These are phyloP conservation scores for Spondyliosoma cantharus DNA, from an alignment of 2,797 vertebrate genomes.

Conservation along the genomic window DNA sequence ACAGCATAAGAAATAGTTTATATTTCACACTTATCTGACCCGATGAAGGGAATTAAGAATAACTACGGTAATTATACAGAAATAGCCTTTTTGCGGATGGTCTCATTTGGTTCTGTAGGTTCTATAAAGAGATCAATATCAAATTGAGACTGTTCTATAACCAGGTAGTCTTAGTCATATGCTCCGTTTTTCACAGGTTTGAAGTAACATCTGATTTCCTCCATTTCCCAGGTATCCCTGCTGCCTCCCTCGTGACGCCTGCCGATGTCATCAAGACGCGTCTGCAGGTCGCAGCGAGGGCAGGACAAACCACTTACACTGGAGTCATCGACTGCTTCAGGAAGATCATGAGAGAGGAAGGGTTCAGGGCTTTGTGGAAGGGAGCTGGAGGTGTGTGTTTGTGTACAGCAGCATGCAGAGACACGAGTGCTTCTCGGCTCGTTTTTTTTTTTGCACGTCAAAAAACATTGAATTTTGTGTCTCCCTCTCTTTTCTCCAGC, in stretches of 20 bases:
- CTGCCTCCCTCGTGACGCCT: conserved; percentile 97
- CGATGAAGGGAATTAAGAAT: too few species aligned
- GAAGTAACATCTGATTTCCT: neutral
- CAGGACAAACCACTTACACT: conserved; percentile 93
- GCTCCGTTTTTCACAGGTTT: neutral
- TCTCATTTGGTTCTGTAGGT: too few species aligned
- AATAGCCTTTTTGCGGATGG: too few species aligned
- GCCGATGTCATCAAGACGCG: conserved; percentile 99
- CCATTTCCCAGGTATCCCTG: conserved; percentile 90
- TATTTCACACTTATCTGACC: too few species aligned
- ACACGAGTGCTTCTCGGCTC: accelerated
- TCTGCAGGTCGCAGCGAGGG: conserved; percentile 96
- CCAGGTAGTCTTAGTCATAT: neutral
- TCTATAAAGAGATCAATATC: too few species aligned
- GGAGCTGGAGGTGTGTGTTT: conserved; percentile 91
- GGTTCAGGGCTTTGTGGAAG: conserved; percentile 95
- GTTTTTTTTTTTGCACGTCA: neutral
- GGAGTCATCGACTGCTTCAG: conserved; percentile 96
- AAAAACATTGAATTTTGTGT: neutral
- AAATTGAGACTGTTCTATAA: too few species aligned
- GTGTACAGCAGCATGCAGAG: neutral
- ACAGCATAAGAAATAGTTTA: too few species aligned
- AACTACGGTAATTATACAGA: too few species aligned
- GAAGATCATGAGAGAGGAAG: conserved; percentile 95
- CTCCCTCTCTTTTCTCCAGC: conserved; percentile 79